These are phyloP conservation scores for Sicus ferrugineus DNA, from an alignment of 2,888 invertebrate genomes.

Conservation along the genomic window DNA sequence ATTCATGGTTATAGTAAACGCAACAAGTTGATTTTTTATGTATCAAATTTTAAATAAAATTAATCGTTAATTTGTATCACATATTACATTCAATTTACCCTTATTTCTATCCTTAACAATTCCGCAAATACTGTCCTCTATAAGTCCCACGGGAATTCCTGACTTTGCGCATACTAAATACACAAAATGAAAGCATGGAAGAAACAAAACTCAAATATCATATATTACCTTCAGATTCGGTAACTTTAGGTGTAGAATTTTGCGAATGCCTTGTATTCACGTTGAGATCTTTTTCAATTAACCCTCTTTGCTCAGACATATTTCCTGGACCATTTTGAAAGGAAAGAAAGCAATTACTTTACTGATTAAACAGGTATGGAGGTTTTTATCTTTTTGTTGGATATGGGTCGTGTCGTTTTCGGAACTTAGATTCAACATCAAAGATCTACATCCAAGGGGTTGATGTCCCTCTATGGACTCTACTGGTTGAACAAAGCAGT, in stretches of 20 bases:
- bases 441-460: too few relatives aligned
- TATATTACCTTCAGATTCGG: not conserved
- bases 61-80: not conserved
- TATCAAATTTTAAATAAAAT: too few relatives aligned
- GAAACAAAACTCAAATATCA: not conserved
- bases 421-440: too few relatives aligned
- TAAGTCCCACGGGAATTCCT: not conserved
- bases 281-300: not conserved
- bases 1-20: not conserved
- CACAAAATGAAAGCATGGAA: not conserved
- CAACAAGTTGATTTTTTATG: too few relatives aligned
- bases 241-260: not conserved
- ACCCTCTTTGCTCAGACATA: not conserved
- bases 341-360: too few relatives aligned
- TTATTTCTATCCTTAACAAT: not conserved
- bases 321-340: too few relatives aligned
- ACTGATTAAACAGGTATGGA: too few relatives aligned
- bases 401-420: too few relatives aligned
- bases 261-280: not conserved
- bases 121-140: slow-evolving; percentile 10
- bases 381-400: too few relatives aligned
- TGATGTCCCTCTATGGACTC: too few relatives aligned
- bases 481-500: too few relatives aligned
- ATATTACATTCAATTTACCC: not conserved
- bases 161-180: too few relatives aligned